Conservation (phyloP, 2,113 vertebrate species). For the Pseudorasbora parva region DNA sequence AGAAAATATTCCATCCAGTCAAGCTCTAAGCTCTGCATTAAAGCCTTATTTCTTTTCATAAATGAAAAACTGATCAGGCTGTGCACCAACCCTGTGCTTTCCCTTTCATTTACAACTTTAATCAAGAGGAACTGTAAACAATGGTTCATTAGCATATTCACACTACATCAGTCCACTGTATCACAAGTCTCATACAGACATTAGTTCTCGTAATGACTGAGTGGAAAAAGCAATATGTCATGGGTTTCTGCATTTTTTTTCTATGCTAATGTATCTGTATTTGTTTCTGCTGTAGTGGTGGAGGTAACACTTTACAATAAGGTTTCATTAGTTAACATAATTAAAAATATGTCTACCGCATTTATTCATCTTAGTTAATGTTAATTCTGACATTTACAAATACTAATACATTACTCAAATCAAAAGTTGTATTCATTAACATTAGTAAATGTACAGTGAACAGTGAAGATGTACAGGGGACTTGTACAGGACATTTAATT, state of each 20-base stretch:
- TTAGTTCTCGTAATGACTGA: constrained; percentile 11
- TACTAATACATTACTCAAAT: too few species aligned
- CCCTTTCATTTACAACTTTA: constrained; percentile 47
- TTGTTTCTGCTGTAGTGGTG: not conserved
- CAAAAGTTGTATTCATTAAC: too few species aligned
- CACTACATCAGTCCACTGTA: constrained; percentile 50
- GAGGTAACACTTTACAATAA: too few species aligned
- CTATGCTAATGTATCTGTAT: not conserved
- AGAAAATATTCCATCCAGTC: constrained; percentile 17
- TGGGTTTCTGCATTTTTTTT: not conserved
- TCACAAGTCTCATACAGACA: constrained; percentile 19
- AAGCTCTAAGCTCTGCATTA: constrained; percentile 46
- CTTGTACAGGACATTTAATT: too few species aligned
- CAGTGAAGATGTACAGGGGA: too few species aligned
- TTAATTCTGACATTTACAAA: too few species aligned
- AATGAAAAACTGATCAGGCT: constrained; percentile 50
- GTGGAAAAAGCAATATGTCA: not conserved
- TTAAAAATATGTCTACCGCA: too few species aligned
- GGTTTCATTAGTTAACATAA: too few species aligned
- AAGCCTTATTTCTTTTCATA: constrained; percentile 46
- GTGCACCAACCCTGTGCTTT: constrained; percentile 36
- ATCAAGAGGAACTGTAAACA: constrained; percentile 56
- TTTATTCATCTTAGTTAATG: too few species aligned
- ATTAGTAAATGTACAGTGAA: too few species aligned
- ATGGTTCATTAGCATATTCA: constrained; percentile 56